Base-by-base conservation (phyloP, 2,113 vertebrate species). In the Scytalopus superciliaris region DNA sequence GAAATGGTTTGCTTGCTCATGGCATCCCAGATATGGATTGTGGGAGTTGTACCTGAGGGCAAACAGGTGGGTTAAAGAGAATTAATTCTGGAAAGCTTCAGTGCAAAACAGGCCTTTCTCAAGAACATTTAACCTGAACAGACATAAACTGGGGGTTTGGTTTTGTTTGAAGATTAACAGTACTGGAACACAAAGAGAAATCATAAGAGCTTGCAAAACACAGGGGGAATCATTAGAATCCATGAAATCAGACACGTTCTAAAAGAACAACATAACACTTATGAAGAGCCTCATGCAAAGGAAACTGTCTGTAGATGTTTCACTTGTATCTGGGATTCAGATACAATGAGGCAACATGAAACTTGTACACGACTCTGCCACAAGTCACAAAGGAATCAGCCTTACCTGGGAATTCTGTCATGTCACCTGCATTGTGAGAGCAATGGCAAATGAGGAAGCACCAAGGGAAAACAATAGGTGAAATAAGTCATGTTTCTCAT, bases 11-110 rank as follows among this genome's bases (percentile, higher is more conserved):
- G 99, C 74, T 99, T 99, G 85, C 97, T 99, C 98, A 99, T 98
- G 84, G 99, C 99, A 31, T 99, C 99, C 99, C 99, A 99, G n/a
- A 99, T 78, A 5, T 99, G 99, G 96, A 99, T 99, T 19, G 98
- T 99, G 6, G 99, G 99, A 3, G 99, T 98, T 2, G 99, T 98
- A 37, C 99, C 99, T 99, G 96, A 0, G 24, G 14, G 72, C 16
- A 85, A 47, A 89, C 75, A 74, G 62, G 64, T n/a, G 57, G 10
- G 44, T 72, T 35, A 53, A n/a, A 80, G 52, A 59, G 18, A 77
- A 68, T 93, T 64, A 87, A 55, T 84, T 56, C 42, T 68, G 64
- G 56, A 52, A 87, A 60, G 77, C 40, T 37, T 70, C 47, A 6
- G 6, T 17, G 44, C 47, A 53, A 82, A 53, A 13, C 5, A 64